Conservation (phyloP, 1,140 invertebrate genomes). For the Parapsyche elsis region DNA sequence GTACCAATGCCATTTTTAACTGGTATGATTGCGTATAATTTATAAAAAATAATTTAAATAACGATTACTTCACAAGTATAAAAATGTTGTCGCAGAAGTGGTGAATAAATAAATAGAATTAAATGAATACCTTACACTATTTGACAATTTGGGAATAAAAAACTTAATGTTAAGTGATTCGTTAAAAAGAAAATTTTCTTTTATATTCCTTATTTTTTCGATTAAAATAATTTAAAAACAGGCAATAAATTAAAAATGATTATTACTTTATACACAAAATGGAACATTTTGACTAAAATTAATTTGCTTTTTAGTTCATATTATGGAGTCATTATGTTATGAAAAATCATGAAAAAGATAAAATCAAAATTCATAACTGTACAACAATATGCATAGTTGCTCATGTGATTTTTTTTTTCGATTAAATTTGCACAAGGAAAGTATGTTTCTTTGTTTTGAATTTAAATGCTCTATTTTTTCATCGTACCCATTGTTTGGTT, state of each 20-base stretch:
- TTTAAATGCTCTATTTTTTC: no score
- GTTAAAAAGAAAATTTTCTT: neutral
- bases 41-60: conserved; percentile 25
- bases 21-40: neutral
- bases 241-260: neutral
- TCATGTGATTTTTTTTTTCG: no score
- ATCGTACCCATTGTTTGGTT: no score
- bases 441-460: no score
- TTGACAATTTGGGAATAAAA: conserved; percentile 20
- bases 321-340: neutral
- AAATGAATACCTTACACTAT: conserved; percentile 2
- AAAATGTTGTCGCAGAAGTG: neutral
- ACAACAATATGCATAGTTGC: no score
- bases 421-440: no score
- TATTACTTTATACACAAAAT: neutral
- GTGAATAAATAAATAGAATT: conserved; percentile 12
- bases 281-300: conserved; percentile 13
- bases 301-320: neutral
- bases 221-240: neutral
- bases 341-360: no score
- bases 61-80: conserved; percentile 6
- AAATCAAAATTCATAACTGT: no score
- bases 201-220: no score
- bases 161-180: conserved; percentile 6
- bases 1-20: no score